These are phyloP conservation scores for Anseranas semipalmata DNA, from an alignment of 2,113 vertebrate genomes.

Conservation along the genomic window DNA sequence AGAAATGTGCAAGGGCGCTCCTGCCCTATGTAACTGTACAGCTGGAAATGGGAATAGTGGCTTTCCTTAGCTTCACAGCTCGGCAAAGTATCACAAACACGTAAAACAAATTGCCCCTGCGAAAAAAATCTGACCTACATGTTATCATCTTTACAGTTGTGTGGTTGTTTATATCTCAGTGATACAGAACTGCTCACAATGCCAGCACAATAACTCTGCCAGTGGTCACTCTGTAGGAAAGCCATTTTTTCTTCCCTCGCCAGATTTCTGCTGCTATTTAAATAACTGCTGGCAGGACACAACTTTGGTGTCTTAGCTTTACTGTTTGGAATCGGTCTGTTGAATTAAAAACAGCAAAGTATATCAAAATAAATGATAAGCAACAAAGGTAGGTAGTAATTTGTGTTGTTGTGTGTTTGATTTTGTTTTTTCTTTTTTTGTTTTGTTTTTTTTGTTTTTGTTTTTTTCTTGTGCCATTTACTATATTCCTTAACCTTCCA, in stretches of 20 bases:
- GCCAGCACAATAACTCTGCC: not conserved
- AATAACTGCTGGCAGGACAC: not conserved
- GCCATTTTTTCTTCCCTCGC: not conserved
- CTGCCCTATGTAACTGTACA: not conserved
- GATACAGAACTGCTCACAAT: not conserved
- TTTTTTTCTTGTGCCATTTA: not conserved
- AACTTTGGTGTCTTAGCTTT: not conserved
- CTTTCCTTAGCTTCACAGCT: not conserved
- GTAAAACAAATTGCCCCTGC: not conserved
- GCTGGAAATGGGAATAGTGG: not conserved
- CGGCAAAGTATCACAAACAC: not conserved
- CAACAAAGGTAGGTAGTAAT: not conserved
- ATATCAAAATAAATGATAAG: not conserved
- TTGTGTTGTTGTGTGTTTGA: not conserved
- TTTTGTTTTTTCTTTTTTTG: too few species aligned
- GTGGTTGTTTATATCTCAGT: not conserved
- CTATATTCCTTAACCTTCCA: not conserved
- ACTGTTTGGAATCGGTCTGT: not conserved
- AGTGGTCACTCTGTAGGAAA: not conserved
- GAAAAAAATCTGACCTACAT: not conserved
- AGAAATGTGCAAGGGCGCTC: not conserved
- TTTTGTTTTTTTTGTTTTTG: too few species aligned
- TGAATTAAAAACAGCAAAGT: not conserved
- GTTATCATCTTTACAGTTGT: not conserved
- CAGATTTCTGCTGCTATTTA: not conserved